Conservation (phyloP, 2,797 vertebrate genomes). For the Urocyon cinereoargenteus region DNA sequence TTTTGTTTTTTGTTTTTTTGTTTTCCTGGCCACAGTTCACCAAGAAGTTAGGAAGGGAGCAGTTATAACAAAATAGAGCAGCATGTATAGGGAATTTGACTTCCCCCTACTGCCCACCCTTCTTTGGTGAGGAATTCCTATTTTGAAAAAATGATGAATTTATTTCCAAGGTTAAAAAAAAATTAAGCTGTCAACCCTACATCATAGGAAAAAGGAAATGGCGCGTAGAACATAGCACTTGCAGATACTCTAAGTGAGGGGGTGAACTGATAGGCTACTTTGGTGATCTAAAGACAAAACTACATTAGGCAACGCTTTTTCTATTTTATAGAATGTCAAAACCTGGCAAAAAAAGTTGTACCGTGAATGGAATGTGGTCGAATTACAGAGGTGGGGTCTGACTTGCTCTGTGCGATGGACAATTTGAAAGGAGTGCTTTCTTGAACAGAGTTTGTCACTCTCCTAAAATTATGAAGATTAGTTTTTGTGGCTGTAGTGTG, state of each 20-base stretch:
- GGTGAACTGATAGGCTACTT: neutral
- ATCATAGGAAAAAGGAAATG: neutral
- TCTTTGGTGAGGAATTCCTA: neutral
- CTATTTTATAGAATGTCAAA: neutral
- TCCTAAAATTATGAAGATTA: conserved; percentile 45
- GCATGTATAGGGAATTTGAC: neutral
- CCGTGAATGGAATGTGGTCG: conserved; percentile 58
- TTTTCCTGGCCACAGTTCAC: conserved; percentile 73
- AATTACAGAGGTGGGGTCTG: conserved; percentile 56
- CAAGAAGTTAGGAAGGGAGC: conserved; percentile 60
- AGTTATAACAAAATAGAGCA: neutral
- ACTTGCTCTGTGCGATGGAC: conserved; percentile 73
- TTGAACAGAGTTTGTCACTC: conserved; percentile 51
- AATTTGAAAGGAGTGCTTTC: conserved; percentile 68
- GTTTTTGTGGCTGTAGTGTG: neutral
- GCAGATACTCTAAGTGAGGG: neutral
- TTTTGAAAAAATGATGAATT: neutral
- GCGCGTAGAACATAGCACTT: neutral
- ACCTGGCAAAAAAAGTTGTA: neutral
- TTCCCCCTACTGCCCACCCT: accelerated
- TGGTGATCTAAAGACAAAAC: neutral
- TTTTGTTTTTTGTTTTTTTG: neutral
- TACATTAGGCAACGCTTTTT: neutral
- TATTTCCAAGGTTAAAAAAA: neutral
- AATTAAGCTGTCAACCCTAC: neutral